Base-by-base conservation (phyloP, 2,888 invertebrate genomes). In the Leptura quadrifasciata region DNA sequence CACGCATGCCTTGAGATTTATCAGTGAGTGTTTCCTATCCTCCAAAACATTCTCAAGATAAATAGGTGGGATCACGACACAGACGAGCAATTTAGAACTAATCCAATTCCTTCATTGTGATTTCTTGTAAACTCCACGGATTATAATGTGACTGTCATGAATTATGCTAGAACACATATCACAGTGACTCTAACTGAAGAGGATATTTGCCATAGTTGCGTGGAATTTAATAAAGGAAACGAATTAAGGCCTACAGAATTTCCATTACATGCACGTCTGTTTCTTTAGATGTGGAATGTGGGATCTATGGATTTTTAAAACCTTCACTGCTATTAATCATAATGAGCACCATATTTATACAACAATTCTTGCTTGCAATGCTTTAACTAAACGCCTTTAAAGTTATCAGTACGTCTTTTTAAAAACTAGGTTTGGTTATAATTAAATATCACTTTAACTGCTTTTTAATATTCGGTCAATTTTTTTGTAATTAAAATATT, bases 81-180 rank as follows among this genome's bases (percentile, higher is more conserved):
- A 73, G 57, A 65, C 57, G 27, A 73, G 72, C 72, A 73, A 73
- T 73, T 73, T 65, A 65, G 47, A 17, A 65, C 57, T 65, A 65
- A 73, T 73, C 72, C 72, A 18, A 73, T 65, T 21, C 21, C 52
- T 27, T 52, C 65, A 24, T 24, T 57, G 58, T 58, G 72, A 73
- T 67, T 73, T 57, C 72, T 73, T 67, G 65, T 73, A 47, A 58
- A 73, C 18, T 27, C 39, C 9, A 21, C 18, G 65, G 58, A 65
- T 65, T 65, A 65, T 24, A 21, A 21, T 17, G 65, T 27, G 20
- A 52, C 52, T 65, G 52, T 52, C 54, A 65, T 65, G 52, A 64
- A 47, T 64, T 57, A 39, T 64, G 35, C 35, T 47, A 47, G 64
- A 35, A 39, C 31, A 39, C 35, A 47, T 18, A 64, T 47, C 18